Evolutionary conservation across 2,113 vertebrate genomes (phyloP).

Genomic region (Limnothrissa miodon): DNA sequence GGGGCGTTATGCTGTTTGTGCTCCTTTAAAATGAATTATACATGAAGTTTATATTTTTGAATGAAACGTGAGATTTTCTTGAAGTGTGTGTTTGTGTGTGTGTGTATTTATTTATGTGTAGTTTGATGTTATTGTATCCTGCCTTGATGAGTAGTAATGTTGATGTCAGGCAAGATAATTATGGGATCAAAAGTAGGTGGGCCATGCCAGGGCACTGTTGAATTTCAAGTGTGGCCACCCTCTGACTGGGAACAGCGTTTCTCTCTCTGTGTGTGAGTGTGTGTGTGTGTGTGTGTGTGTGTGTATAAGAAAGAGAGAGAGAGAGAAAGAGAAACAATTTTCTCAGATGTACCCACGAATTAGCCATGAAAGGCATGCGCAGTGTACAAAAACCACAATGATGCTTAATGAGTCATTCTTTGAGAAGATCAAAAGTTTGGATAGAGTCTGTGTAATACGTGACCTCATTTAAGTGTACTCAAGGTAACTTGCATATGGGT

Average conservation of each 20-base stretch:
- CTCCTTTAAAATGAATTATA: conserved; percentile 61
- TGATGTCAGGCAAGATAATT: conserved; percentile 73
- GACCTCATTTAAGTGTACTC: not conserved
- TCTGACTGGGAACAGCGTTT: conserved; percentile 51
- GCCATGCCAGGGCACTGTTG: conserved; percentile 64
- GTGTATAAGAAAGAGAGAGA: too few relatives aligned
- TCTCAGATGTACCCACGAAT: conserved; percentile 50
- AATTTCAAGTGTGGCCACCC: conserved; percentile 63
- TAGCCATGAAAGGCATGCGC: conserved; percentile 44
- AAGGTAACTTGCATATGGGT: conserved; percentile 17
- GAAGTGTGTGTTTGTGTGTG: conserved; percentile 54
- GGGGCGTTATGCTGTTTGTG: conserved; percentile 2
- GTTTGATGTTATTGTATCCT: conserved; percentile 63
- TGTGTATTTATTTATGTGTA: conserved; percentile 40
- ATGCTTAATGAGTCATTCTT: conserved; percentile 55
- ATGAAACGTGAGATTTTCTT: conserved; percentile 65
- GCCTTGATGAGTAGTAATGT: conserved; percentile 69
- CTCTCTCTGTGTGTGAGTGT: not conserved
- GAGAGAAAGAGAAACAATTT: conserved; percentile 26
- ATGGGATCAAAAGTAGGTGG: conserved; percentile 67
- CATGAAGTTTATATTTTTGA: conserved; percentile 64
- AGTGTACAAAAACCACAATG: conserved; percentile 52
- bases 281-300: conserved; percentile 2
- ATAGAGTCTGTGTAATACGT: conserved; percentile 46
- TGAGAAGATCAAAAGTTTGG: conserved; percentile 46